Conservation (phyloP, 2,797 vertebrate genomes). For the Acanthis flammea region DNA sequence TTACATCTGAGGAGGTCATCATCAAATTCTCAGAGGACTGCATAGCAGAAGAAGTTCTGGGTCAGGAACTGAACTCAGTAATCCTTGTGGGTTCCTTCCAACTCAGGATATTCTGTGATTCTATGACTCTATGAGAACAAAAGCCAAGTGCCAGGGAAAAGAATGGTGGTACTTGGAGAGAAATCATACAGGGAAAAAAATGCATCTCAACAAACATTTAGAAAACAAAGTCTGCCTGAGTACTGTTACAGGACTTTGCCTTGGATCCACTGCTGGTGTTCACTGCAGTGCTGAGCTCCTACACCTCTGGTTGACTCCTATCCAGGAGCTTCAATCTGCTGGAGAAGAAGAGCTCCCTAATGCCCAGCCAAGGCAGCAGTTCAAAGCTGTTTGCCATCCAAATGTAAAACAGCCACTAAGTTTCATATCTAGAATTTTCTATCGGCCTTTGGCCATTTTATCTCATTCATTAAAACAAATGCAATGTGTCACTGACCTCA, state of each 20-base stretch:
- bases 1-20: background rate
- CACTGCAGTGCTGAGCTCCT: background rate
- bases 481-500: background rate
- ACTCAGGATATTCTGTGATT: background rate
- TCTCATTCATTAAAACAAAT: background rate
- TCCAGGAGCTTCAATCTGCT: background rate
- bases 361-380: background rate
- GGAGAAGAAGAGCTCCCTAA: background rate
- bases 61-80: background rate
- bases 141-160: background rate
- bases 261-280: background rate
- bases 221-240: background rate
- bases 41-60: background rate
- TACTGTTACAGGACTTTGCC: background rate
- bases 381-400: background rate
- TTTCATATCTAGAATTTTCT: background rate
- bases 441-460: background rate
- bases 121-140: background rate
- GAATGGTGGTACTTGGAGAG: background rate
- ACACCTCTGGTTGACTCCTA: background rate
- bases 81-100: background rate
- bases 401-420: background rate
- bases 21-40: background rate
- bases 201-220: background rate
- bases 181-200: background rate